phyloP scores from a whole-genome alignment of 2,113 vertebrate species.

The Potamarius usumacintae region DNA sequence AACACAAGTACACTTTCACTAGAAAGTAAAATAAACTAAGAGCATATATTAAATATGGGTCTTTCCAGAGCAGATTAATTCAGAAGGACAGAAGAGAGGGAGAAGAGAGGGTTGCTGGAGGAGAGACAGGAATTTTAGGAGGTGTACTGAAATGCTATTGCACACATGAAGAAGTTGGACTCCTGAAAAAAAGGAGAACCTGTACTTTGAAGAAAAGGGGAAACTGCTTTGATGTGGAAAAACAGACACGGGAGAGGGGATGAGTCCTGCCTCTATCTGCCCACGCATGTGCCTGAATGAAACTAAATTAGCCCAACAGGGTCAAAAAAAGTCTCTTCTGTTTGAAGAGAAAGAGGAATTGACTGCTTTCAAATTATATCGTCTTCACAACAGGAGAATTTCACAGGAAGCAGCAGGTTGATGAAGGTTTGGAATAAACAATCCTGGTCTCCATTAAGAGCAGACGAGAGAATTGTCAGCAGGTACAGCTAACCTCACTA shows the following conservation, averaged over 20 bases:
- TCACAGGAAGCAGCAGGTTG: slow-evolving; percentile 38
- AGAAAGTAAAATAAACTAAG: slow-evolving; percentile 15
- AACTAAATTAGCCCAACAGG: slow-evolving; percentile 58
- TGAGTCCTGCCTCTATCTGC: slow-evolving; percentile 35
- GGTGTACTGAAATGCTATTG: slow-evolving; percentile 35
- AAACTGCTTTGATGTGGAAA: slow-evolving; percentile 65
- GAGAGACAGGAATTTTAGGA: slow-evolving; percentile 20
- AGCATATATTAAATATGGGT: background rate
- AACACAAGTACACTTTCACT: background rate
- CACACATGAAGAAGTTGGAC: slow-evolving; percentile 44
- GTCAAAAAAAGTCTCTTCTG: slow-evolving; percentile 58
- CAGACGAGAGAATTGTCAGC: slow-evolving; percentile 25
- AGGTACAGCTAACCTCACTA: slow-evolving; percentile 4
- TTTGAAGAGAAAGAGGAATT: slow-evolving; percentile 38
- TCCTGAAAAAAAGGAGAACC: slow-evolving; percentile 42
- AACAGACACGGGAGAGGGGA: slow-evolving; percentile 54
- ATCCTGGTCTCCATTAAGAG: background rate
- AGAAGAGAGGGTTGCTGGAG: slow-evolving; percentile 19
- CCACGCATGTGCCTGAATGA: slow-evolving; percentile 57
- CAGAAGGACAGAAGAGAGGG: background rate
- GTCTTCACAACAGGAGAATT: slow-evolving; percentile 16
- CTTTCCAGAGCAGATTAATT: background rate
- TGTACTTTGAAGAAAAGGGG: slow-evolving; percentile 62
- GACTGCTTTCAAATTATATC: slow-evolving; percentile 36
- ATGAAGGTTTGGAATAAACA: background rate